Conservation (phyloP, 2,888 invertebrate species). For the Drepanosiphum platanoidis region DNA sequence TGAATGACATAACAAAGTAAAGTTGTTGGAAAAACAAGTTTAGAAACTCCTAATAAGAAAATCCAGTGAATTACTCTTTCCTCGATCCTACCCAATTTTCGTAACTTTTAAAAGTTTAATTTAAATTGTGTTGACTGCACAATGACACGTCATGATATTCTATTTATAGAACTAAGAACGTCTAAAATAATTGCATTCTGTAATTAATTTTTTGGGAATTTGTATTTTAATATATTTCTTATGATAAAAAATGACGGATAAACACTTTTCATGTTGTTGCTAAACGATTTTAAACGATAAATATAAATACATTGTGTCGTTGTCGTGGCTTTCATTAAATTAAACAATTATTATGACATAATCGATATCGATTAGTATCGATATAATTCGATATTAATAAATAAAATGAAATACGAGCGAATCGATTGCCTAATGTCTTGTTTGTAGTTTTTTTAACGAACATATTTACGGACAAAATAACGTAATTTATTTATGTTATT, state of each 20-base stretch:
- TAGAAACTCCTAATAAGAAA: not conserved
- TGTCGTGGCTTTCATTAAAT: too few species aligned
- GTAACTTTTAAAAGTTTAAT: not conserved
- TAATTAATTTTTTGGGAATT: not conserved
- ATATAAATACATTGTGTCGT: too few species aligned
- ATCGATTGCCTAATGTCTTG: not conserved
- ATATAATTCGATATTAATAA: not conserved
- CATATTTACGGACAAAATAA: not conserved
- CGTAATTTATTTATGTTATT: not conserved
- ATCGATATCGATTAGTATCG: too few species aligned
- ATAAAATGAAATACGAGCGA: not conserved
- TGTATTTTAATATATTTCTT: not conserved
- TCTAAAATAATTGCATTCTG: not conserved
- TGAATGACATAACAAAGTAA: not conserved
- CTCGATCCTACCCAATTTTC: not conserved
- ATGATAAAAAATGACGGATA: too few species aligned
- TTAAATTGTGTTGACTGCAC: not conserved
- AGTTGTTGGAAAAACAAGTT: constrained; percentile 10
- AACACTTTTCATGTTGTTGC: too few species aligned
- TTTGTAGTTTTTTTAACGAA: not conserved
- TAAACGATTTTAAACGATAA: too few species aligned
- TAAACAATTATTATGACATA: too few species aligned
- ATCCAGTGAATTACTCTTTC: not conserved
- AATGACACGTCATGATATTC: not conserved
- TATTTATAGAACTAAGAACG: not conserved